These are phyloP conservation scores for Rhinolophus sinicus DNA, from an alignment of 2,113 vertebrate species.

Conservation along the genomic window DNA sequence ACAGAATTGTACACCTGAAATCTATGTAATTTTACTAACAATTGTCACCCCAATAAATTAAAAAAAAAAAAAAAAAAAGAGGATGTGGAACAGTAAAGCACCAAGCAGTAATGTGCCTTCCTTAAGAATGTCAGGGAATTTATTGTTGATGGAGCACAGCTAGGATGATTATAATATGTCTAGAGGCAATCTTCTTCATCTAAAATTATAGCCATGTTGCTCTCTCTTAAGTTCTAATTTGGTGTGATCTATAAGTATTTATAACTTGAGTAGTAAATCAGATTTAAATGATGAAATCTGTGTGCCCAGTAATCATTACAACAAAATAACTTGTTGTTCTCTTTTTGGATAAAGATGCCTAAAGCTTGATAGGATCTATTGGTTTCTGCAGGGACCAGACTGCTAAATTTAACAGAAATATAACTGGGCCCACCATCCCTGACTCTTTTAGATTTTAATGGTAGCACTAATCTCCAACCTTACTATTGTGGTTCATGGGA, in stretches of 20 bases:
- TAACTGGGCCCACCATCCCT: neutral
- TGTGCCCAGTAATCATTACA: neutral
- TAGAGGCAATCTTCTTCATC: neutral
- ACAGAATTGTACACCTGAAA: no score
- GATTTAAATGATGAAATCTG: constrained; percentile 18
- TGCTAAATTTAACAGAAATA: neutral
- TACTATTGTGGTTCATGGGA: neutral
- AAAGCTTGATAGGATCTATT: neutral
- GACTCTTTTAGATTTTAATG: neutral
- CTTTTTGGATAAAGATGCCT: constrained; percentile 4
- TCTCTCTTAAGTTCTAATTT: neutral
- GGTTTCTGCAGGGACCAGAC: neutral
- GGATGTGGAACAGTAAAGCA: neutral
- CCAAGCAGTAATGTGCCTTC: neutral
- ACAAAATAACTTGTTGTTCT: neutral
- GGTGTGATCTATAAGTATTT: neutral
- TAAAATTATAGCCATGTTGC: neutral
- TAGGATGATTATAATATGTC: neutral
- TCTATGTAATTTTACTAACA: no score
- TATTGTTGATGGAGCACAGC: neutral
- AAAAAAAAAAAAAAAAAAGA: no score
- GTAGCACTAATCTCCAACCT: neutral
- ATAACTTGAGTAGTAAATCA: constrained; percentile 46
- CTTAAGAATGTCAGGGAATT: neutral
- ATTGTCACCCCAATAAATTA: no score